Conservation (phyloP, 2,113 vertebrate genomes). For the Puntigrus tetrazona region DNA sequence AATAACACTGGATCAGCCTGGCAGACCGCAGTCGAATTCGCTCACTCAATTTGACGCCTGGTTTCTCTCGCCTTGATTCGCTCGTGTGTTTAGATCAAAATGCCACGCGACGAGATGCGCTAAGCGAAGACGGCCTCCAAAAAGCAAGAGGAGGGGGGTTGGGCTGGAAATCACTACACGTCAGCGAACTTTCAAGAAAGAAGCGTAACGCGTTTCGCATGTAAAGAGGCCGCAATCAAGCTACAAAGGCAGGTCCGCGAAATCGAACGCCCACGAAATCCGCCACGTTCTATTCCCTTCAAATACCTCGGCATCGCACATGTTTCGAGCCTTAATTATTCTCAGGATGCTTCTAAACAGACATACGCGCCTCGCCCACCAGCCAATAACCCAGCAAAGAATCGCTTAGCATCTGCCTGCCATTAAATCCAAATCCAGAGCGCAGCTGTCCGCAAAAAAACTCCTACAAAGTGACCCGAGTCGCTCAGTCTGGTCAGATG, state of each 20-base stretch:
- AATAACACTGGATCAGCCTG: slow-evolving; percentile 56
- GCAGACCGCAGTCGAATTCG: slow-evolving; percentile 42
- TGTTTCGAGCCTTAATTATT: slow-evolving; percentile 16
- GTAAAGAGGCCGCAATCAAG: neutral
- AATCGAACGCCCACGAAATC: neutral
- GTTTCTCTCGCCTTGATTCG: slow-evolving; percentile 45
- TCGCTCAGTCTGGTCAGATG: slow-evolving; percentile 42
- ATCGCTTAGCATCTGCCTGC: slow-evolving; percentile 69
- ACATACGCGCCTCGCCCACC: slow-evolving; percentile 30
- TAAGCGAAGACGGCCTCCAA: neutral
- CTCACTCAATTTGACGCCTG: slow-evolving; percentile 56
- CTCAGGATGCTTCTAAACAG: slow-evolving; percentile 65
- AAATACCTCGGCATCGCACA: slow-evolving; percentile 4
- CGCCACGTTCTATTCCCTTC: neutral
- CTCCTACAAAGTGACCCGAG: slow-evolving; percentile 64
- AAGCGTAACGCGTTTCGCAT: neutral
- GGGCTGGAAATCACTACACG: slow-evolving; percentile 1
- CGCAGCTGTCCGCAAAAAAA: slow-evolving; percentile 74
- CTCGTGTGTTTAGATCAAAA: slow-evolving; percentile 37
- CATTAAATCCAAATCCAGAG: slow-evolving; percentile 72
- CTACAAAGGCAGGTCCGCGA: neutral
- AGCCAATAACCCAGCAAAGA: slow-evolving; percentile 33
- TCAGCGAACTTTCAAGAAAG: slow-evolving; percentile 22
- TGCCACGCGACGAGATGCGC: slow-evolving; percentile 4
- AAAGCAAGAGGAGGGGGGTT: neutral